These are phyloP conservation scores for Rutpela maculata DNA, from an alignment of 2,888 invertebrate species.

Conservation along the genomic window DNA sequence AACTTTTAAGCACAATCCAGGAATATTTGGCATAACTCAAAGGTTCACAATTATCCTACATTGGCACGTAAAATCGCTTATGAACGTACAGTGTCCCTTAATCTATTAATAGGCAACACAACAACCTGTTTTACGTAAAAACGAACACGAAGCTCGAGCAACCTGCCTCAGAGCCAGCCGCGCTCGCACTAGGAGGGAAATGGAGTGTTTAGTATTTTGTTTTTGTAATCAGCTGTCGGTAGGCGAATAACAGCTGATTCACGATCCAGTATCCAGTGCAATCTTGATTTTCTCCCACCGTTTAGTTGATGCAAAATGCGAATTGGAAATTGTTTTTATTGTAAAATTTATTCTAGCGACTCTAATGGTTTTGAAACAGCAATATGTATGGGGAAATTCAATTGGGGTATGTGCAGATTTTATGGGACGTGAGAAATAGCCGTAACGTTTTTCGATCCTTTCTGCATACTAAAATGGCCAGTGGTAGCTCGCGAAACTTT, in stretches of 20 bases:
- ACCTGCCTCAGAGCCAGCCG: constrained; percentile 41
- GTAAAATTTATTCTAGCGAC: background rate
- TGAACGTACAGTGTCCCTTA: background rate
- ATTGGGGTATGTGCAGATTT: background rate
- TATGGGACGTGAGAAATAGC: background rate
- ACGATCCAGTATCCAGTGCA: constrained; percentile 30
- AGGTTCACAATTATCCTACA: constrained; percentile 5
- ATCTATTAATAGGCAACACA: constrained; percentile 31
- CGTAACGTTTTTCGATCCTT: background rate
- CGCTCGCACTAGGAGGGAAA: constrained; percentile 45
- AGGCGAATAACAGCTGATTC: constrained; percentile 58
- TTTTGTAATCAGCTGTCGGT: constrained; percentile 67
- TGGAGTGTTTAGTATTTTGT: constrained; percentile 60
- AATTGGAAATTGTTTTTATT: background rate
- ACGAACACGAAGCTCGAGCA: background rate
- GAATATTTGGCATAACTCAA: constrained; percentile 47
- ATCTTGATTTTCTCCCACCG: constrained; percentile 45
- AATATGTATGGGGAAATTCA: background rate
- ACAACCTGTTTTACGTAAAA: constrained; percentile 31
- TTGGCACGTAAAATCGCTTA: background rate
- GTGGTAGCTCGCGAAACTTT: background rate
- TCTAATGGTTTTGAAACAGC: background rate
- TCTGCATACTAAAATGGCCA: background rate
- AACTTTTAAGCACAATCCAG: constrained; percentile 39
- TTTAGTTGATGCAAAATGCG: background rate